Base-by-base conservation (phyloP, 2,797 vertebrate genomes). In the Lutjanus argentimaculatus region DNA sequence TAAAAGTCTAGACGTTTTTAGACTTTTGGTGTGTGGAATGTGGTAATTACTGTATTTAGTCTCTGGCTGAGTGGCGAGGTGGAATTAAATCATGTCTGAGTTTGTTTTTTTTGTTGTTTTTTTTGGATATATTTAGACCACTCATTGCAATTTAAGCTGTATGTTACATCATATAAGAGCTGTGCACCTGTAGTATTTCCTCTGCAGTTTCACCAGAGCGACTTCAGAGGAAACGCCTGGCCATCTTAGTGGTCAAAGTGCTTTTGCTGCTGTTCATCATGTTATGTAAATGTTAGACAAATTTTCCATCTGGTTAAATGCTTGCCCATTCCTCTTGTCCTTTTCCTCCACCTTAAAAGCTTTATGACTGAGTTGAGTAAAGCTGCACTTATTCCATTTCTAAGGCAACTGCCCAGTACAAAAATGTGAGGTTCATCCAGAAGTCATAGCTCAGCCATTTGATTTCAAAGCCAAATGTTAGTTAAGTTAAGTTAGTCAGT, bases 21-120 rank as follows among this genome's bases (percentile, higher is more conserved):
- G 77, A 79, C 59, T 70, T 58, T 65, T 30, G 46, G 25, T 57
- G 46, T 87, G 67, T 63, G 67, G 82, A 84, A 81, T 85, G 69
- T 59, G 49, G 65, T 90, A 88, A 91, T 88, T 82, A 57, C 75
- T 15, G 42, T 75, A 83, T 80, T 91, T 90, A 87, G 69, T 83
- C 67, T 90, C 66, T 67, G 74, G 78, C 73, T 80, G 21, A 73
- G 76, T 2, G n/a, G 66, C 16, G n/a, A 16, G 53, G 52, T 10
- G 14, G 73, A 77, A 74, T 86, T 71, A 67, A 72, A 69, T 83
- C 85, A 75, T 17, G 82, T 80, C 85, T 90, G 67, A 46, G n/a
- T 71, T 80, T 56, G 2, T 68, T 72, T 7, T 68, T 81, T n/a
- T n/a, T n/a, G n/a, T n/a, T n/a, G n/a, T n/a, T n/a, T n/a, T 65